Percentiles rank a stretch among this genome's conserved stretches.
phyloP scores from a whole-genome alignment of 2,113 vertebrate genomes.

The Neogobius melanostomus region DNA sequence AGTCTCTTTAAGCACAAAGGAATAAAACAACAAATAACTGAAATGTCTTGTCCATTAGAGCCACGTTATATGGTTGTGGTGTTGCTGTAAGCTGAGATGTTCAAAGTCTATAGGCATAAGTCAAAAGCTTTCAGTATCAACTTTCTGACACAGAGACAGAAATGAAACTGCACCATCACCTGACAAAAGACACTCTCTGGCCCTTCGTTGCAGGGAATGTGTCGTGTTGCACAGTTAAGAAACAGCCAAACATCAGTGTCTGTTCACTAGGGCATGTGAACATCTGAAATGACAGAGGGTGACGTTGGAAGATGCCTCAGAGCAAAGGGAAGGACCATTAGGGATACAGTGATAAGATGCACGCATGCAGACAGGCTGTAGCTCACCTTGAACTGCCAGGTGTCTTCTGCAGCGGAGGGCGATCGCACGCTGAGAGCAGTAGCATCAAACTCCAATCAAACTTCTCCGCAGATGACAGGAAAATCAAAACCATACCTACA shows the following conservation, averaged over 20 bases:
- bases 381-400: constrained; percentile 70
- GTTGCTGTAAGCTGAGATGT: constrained; percentile 40
- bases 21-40: constrained; percentile 22
- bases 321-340: constrained; percentile 70
- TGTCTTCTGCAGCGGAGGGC: constrained; percentile 62
- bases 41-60: constrained; percentile 45
- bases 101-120: constrained; percentile 41
- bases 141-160: constrained; percentile 26
- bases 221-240: constrained; percentile 49
- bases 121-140: constrained; percentile 61
- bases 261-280: constrained; percentile 73
- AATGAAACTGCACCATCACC: constrained; percentile 44
- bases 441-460: constrained; percentile 70
- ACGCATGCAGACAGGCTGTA: constrained; percentile 59
- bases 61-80: constrained; percentile 53
- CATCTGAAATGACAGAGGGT: constrained; percentile 74
- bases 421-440: constrained; percentile 56
- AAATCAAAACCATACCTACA: constrained; percentile 57
- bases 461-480: constrained; percentile 55
- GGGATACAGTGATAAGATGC: constrained; percentile 66
- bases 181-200: constrained; percentile 64
- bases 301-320: constrained; percentile 65
- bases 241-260: constrained; percentile 49
- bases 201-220: constrained; percentile 45
- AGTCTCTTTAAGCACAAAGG: no score